Evolutionary conservation across 2,113 vertebrate genomes (phyloP).

Genomic region (Plecotus auritus): DNA sequence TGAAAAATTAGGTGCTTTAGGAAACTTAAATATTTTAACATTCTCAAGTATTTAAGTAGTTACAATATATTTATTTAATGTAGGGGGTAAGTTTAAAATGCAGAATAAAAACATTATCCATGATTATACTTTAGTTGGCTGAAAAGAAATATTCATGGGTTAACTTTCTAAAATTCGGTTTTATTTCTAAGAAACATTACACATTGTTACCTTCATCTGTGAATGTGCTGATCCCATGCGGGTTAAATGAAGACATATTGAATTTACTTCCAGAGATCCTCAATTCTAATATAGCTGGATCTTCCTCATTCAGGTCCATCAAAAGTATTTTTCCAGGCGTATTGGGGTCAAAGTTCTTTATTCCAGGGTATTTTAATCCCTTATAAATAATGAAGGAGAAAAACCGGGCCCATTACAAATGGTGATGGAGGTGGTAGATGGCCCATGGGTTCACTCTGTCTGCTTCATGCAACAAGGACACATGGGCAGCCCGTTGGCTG

Average conservation of each 20-base stretch:
- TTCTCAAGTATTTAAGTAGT: neutral
- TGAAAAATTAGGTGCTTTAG: neutral
- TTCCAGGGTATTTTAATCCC: conserved; percentile 84
- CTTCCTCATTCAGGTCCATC: conserved; percentile 84
- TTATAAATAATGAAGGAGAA: conserved; percentile 61
- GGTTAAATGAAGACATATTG: conserved; percentile 89
- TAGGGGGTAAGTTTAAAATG: neutral
- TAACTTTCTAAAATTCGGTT: neutral
- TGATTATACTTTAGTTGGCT: neutral
- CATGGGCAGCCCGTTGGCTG: neutral
- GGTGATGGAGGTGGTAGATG: neutral
- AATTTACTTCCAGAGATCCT: conserved; percentile 86
- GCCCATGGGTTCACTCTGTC: neutral
- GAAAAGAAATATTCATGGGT: neutral
- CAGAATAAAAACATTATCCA: neutral
- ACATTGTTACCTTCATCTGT: conserved; percentile 82
- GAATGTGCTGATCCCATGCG: conserved; percentile 92
- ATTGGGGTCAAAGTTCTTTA: conserved; percentile 76
- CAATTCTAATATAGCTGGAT: conserved; percentile 81
- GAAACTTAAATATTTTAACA: conserved; percentile 17
- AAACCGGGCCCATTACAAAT: neutral
- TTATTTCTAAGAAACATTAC: neutral
- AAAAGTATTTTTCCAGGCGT: conserved; percentile 86
- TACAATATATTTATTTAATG: conserved; percentile 14
- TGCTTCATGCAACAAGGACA: neutral